Evolutionary conservation across 2,797 vertebrate species (phyloP), one percentile per base, ranked within the genome.

Genomic region (Gadopsis bispinosus): DNA sequence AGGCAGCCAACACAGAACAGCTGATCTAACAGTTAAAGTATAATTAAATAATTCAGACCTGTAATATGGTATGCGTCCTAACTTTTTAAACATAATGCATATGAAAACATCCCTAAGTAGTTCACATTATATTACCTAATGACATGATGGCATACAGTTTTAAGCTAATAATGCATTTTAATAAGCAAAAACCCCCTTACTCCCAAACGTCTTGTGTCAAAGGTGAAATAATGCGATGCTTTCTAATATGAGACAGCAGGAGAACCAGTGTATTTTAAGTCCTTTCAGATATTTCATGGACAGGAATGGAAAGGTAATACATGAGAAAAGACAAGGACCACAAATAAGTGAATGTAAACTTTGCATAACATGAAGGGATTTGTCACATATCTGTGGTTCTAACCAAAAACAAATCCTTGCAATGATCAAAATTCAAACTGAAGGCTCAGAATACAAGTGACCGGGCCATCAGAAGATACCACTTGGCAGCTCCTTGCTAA

Each of bases 401-500:
- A 75, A 72, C 54, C 60, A 75, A 87, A 85, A 86, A 84, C 73
- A 67, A 83, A 86, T 81, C 80, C 84, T 87, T 84, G 87, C 79
- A 84, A 79, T 83, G 71, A 86, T 69, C 26, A 69, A 68, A 76
- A 72, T 79, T 74, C 7, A 64, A 81, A 82, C 13, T 48, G 53
- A 84, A 83, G 73, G 67, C 72, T 91, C 78, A 71, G 54, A 66
- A 59, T 54, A 69, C 59, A 70, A 29, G 47, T 56, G 47, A 71
- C 66, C 39, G 66, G 76, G 76, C 16, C 69, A 70, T 97, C 94
- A 99, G 94, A 99, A 99, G 84, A 99, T 99, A 13, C 97, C 98
- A 1, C 96, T 97, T 74, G 97, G 97, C 78, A 99, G 90, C 70
- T 99, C 98, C 93, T 97, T 97, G 90, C 96, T 99, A 91, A 99